phyloP scores from a whole-genome alignment of 2,113 vertebrate genomes.

The Solea solea region DNA sequence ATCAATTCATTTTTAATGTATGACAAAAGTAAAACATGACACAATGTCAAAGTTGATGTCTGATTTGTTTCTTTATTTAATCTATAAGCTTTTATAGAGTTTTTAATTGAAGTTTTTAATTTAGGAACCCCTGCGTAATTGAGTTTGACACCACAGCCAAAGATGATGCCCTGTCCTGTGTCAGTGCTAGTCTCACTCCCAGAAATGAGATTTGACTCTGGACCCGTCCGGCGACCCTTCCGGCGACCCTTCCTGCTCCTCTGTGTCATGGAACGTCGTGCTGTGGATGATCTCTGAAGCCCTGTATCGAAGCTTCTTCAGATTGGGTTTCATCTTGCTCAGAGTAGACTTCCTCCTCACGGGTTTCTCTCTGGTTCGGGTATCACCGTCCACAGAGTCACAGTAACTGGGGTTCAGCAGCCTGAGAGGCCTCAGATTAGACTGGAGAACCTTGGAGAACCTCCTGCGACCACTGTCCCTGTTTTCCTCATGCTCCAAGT shows the following conservation, averaged over 20 bases:
- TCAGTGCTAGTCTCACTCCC: slow-evolving; percentile 44
- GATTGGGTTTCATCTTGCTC: slow-evolving; percentile 57
- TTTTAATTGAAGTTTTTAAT: no score
- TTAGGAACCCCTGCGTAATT: no score
- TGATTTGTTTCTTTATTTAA: no score
- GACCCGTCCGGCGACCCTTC: background rate
- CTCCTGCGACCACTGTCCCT: slow-evolving; percentile 41
- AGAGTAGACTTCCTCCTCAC: slow-evolving; percentile 67
- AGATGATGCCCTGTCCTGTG: no score
- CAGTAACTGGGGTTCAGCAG: slow-evolving; percentile 22
- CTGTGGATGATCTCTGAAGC: slow-evolving; percentile 70
- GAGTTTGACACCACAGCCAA: no score
- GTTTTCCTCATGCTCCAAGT: slow-evolving; percentile 22
- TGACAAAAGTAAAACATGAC: no score
- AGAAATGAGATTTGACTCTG: slow-evolving; percentile 68
- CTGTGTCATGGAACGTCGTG: slow-evolving; percentile 25
- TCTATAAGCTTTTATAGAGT: no score
- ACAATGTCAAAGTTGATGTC: no score
- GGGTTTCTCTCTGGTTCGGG: background rate
- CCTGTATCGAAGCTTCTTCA: slow-evolving; percentile 50
- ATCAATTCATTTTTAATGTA: no score
- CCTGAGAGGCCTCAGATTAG: slow-evolving; percentile 53
- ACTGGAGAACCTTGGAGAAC: slow-evolving; percentile 66
- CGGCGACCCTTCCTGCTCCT: slow-evolving; percentile 2
- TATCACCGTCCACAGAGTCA: slow-evolving; percentile 19